These are phyloP conservation scores for Himantopus leucocephalus DNA, from an alignment of 2,113 vertebrate genomes.

Conservation along the genomic window DNA sequence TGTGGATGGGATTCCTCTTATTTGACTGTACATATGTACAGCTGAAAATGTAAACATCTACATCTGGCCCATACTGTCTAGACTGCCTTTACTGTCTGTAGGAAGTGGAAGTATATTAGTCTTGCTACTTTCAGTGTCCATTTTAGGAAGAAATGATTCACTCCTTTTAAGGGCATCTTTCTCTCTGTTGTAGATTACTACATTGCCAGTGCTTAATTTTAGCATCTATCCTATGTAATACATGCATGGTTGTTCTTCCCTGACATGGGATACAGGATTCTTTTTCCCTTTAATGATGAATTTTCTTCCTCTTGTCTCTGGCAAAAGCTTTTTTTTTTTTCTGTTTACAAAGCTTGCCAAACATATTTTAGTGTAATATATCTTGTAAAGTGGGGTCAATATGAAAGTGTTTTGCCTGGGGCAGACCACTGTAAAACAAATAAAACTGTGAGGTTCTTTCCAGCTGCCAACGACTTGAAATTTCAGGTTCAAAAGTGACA, in stretches of 20 bases:
- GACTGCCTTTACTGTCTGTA: neutral
- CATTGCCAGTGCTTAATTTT: neutral
- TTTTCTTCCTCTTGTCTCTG: neutral
- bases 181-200: neutral
- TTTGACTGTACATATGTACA: neutral
- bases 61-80: neutral
- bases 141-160: constrained; percentile 12
- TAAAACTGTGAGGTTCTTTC: neutral
- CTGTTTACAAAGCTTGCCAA: neutral
- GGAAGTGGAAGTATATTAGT: neutral
- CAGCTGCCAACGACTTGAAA: neutral
- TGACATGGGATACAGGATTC: neutral
- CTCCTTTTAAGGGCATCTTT: constrained; percentile 41
- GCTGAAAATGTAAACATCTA: neutral
- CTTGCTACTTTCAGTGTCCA: neutral
- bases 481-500: neutral
- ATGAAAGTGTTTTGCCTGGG: neutral
- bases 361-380: neutral
- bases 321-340: neutral
- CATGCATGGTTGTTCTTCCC: neutral
- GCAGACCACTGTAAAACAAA: neutral
- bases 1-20: neutral
- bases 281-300: neutral
- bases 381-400: neutral
- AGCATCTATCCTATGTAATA: neutral